These are phyloP conservation scores for Craniophora ligustri DNA, from an alignment of 2,888 invertebrate species.

Conservation along the genomic window DNA sequence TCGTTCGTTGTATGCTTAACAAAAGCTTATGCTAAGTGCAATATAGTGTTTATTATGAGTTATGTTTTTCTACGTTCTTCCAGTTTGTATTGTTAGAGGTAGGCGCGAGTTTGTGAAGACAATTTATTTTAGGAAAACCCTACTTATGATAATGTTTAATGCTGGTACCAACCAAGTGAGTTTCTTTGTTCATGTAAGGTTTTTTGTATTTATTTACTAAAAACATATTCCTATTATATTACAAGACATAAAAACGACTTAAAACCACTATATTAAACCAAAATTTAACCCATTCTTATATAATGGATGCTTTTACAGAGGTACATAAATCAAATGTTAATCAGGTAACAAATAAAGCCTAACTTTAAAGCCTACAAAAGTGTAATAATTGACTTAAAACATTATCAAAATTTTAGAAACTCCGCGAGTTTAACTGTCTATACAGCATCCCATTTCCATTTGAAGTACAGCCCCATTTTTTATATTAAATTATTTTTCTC, in stretches of 20 bases:
- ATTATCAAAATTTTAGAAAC: conserved; percentile 36
- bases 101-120: too few relatives aligned
- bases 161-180: too few relatives aligned
- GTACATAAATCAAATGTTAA: too few relatives aligned
- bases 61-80: conserved; percentile 1
- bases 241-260: too few relatives aligned
- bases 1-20: conserved; percentile 20
- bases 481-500: conserved; percentile 46
- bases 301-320: too few relatives aligned
- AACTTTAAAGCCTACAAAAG: conserved; percentile 8
- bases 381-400: conserved; percentile 44
- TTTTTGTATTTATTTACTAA: too few relatives aligned
- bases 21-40: conserved; percentile 31
- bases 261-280: too few relatives aligned
- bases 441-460: conserved; percentile 38
- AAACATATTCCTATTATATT: too few relatives aligned
- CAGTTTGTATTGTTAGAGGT: background rate
- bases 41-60: conserved; percentile 34
- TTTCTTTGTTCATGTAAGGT: too few relatives aligned
- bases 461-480: conserved; percentile 41
- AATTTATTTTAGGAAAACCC: too few relatives aligned
- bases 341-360: background rate
- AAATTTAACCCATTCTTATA: too few relatives aligned
- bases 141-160: too few relatives aligned
- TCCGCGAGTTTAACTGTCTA: conserved; percentile 35